Evolutionary conservation across 2,888 invertebrate genomes (phyloP), one percentile per base, ranked within the genome.

Genomic region (Polydrusus cervinus): DNA sequence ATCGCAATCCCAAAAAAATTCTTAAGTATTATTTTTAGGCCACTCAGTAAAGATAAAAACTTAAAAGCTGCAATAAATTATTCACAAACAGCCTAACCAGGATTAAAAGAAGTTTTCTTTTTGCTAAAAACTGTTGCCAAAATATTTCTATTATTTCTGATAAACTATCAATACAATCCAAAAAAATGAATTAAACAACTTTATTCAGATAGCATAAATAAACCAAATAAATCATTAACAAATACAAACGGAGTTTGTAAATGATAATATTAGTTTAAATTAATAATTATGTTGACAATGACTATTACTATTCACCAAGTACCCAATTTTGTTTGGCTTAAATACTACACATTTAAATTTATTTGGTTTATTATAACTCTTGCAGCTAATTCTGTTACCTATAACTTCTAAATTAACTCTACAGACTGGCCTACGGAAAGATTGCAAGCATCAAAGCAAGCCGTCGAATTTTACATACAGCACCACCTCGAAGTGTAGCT

Each of bases 1-100:
- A 55, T 75, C 72, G 71, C 74, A 66, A 45, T 71, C 47, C 74
- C 45, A 77, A 69, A 68, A 78, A 78, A 78, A 77, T 77, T 78
- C 78, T 78, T 74, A 75, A 71, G 78, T 78, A 74, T 68, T 3
- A 49, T 61, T 55, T 53, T n/a, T 45, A 45, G 38, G 53, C 57
- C 61, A 74, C 61, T 45, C 70, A 43, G 45, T 57, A 60, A 55
- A 49, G 55, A 38, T n/a, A 74, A 30, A 57, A 43, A 60, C 55
- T 51, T 43, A 66, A 65, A 60, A 75, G 75, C 75, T 71, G 75
- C 67, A 75, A 61, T 71, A 67, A 64, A 64, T 38, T n/a, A 43
- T 34, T 14, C 38, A 16, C n/a, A 16, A 47, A 47, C 47, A 16
- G 13, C 47, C 13, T 47, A 16, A 16, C 16, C 14, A 6, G 9